phyloP scores from a whole-genome alignment of 2,888 invertebrate species.

The Himalopsyche anomala region DNA sequence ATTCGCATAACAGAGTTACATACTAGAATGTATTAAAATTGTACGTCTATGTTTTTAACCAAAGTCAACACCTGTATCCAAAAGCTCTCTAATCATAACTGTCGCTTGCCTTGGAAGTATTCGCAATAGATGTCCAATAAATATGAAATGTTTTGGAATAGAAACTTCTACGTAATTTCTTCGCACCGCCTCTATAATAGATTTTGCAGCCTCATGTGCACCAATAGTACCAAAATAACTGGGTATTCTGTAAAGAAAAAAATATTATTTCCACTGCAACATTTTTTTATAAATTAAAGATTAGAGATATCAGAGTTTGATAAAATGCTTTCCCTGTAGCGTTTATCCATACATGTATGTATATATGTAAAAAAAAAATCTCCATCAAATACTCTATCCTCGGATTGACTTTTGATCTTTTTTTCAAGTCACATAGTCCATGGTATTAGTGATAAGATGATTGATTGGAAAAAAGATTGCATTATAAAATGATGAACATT shows the following conservation, averaged over 20 bases:
- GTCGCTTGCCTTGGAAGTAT: constrained; percentile 79
- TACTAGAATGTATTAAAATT: too few relatives aligned
- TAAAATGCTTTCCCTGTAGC: too few relatives aligned
- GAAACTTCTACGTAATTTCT: constrained; percentile 80
- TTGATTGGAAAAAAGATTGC: not conserved
- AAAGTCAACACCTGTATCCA: constrained; percentile 82
- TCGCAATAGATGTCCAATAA: constrained; percentile 78
- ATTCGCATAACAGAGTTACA: too few relatives aligned
- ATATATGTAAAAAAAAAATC: too few relatives aligned
- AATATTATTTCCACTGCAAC: not conserved
- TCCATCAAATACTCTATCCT: too few relatives aligned
- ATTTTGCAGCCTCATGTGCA: constrained; percentile 77
- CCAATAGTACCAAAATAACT: constrained; percentile 81
- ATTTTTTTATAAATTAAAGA: not conserved
- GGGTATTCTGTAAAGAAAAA: constrained; percentile 76
- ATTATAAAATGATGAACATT: not conserved
- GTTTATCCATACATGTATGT: too few relatives aligned
- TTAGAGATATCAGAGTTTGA: too few relatives aligned
- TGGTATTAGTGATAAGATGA: not conserved
- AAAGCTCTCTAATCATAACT: constrained; percentile 78
- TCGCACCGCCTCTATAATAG: constrained; percentile 79
- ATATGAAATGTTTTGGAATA: constrained; percentile 79
- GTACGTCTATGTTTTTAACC: constrained; percentile 69
- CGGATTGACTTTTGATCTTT: constrained; percentile 1
- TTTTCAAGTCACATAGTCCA: constrained; percentile 9